A percentile compares a stretch with the other conserved stretches of the same genome.
Conservation (phyloP, 2,888 invertebrate species). For the Peribatodes rhomboidaria region DNA sequence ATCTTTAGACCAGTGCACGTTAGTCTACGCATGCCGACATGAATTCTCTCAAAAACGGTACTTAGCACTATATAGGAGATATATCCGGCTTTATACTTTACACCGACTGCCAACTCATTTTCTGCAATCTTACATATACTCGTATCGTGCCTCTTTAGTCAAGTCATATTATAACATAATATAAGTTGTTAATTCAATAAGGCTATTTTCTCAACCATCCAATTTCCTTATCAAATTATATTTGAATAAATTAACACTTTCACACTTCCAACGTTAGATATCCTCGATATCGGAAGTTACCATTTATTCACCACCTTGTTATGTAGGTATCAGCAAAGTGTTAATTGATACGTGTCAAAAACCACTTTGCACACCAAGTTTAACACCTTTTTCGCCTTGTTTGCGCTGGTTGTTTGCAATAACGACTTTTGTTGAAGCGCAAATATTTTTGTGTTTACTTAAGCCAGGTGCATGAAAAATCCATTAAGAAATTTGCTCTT, state of each 20-base stretch:
- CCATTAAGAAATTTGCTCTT: slow-evolving; percentile 52
- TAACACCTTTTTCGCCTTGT: slow-evolving; percentile 75
- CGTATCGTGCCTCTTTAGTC: not conserved
- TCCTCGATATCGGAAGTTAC: slow-evolving; percentile 64
- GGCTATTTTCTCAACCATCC: not conserved
- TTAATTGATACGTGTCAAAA: slow-evolving; percentile 82
- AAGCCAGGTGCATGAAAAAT: slow-evolving; percentile 70
- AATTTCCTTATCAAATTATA: not conserved
- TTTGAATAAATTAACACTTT: slow-evolving; percentile 34
- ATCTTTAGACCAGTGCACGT: too few species aligned
- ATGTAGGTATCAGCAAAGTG: slow-evolving; percentile 73
- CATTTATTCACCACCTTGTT: slow-evolving; percentile 61
- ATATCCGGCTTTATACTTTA: too few species aligned
- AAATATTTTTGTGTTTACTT: slow-evolving; percentile 60
- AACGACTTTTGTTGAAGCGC: slow-evolving; percentile 69
- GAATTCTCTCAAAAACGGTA: too few species aligned
- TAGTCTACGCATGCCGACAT: too few species aligned
- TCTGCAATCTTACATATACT: too few species aligned
- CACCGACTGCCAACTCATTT: too few species aligned
- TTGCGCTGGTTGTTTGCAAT: slow-evolving; percentile 73
- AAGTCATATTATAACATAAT: not conserved
- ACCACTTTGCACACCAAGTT: slow-evolving; percentile 64
- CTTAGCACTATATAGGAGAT: too few species aligned
- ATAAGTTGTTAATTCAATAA: not conserved
- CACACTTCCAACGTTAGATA: slow-evolving; percentile 45